Evolutionary conservation across 2,797 vertebrate species (phyloP).

Genomic region (Clarias laeviceps): DNA sequence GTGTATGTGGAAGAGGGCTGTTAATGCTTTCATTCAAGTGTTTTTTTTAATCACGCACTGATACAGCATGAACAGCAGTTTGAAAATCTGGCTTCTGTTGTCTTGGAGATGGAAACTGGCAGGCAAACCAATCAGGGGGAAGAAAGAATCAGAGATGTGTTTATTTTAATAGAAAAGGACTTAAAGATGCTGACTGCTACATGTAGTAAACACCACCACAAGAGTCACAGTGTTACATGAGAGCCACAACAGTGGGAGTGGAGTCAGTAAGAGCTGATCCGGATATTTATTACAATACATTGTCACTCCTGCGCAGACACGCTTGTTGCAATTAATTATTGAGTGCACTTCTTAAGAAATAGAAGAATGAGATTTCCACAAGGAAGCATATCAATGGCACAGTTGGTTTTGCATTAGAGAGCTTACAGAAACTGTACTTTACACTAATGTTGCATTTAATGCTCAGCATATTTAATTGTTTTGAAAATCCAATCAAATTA

Average conservation of each 20-base stretch:
- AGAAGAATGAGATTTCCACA: constrained; percentile 32
- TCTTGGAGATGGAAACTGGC: not conserved
- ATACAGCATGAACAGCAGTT: not conserved
- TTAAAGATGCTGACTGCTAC: not conserved
- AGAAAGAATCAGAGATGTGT: not conserved
- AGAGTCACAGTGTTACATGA: constrained; percentile 8
- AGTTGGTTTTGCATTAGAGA: not conserved
- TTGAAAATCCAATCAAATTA: too few species aligned
- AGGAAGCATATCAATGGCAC: not conserved
- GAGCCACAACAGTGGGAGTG: not conserved
- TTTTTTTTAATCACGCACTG: not conserved
- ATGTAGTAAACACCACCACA: not conserved
- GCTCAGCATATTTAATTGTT: not conserved
- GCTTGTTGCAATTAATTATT: constrained; percentile 56
- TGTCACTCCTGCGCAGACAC: constrained; percentile 33
- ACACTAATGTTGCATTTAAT: not conserved
- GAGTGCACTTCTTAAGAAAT: constrained; percentile 38
- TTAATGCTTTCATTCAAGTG: not conserved
- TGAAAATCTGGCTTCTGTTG: not conserved
- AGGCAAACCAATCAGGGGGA: not conserved
- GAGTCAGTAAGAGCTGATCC: constrained; percentile 19
- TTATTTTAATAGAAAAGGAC: not conserved
- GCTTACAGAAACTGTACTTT: not conserved
- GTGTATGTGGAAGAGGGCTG: not conserved
- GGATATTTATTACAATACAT: constrained; percentile 49